Base-by-base conservation (phyloP, 2,888 invertebrate species). In the Drosophila neotestacea region DNA sequence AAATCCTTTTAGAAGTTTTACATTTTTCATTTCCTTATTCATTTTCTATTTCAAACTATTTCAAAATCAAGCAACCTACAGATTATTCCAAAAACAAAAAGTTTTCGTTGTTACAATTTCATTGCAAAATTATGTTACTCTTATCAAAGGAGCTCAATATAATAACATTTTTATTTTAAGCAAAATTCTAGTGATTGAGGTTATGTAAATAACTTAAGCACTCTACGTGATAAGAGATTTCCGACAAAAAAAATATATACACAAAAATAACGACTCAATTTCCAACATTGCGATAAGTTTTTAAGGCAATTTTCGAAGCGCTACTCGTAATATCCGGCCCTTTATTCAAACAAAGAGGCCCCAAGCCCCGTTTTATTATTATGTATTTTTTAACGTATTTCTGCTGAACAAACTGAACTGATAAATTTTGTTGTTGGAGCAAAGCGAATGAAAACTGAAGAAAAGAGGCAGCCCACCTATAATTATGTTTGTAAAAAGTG, bases 321-420 rank as follows among this genome's bases (percentile, higher is more conserved):
- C 30, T 58, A 27, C 47, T 63, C 60, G 55, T 54, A 52, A 74
- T 67, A 75, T 75, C 75, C 75, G 75, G 75, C 38, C 50, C 55
- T 61, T 50, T 65, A 36, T 73, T 65, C 65, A 46, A 58, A 41
- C 41, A 41, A n/a, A 7, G 5, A 51, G 47, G n/a, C 16, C 58
- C 34, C 62, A 66, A 70, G 42, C 65, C 36, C 32, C 36, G 52
- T 22, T 47, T 42, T 44, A 44, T 30, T 30, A 6, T 30, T 30
- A 30, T 30, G 6, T 32, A 6, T 6, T 32, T 32, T 6, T 6
- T 5, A 6, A 30, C 30, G 32, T 42, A 42, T 55, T 42, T 55
- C n/a, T 32, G 52, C 28, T 39, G 6, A 55, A 22, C 32, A 16
- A 54, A 51, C 36, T 28, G 9, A 52, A n/a, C 55, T 44, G 55